Base-by-base conservation (phyloP, 2,888 invertebrate genomes). In the Drosophila suboccidentalis region DNA sequence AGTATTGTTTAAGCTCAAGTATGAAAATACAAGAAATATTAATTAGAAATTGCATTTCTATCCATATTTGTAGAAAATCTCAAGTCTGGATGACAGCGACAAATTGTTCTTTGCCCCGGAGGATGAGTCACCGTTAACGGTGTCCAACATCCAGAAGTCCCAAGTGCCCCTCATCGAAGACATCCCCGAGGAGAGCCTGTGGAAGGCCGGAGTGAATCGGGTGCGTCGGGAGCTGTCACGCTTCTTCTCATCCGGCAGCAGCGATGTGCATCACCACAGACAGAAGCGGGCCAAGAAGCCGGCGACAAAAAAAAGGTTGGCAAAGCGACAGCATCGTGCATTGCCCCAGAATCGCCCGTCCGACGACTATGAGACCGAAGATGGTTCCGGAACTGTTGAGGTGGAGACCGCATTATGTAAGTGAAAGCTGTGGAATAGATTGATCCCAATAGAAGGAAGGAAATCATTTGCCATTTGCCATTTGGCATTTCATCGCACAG, bases 221-320 rank as follows among this genome's bases (percentile, higher is more conserved):
- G 91, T 92, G 11, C 90, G 91, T 13, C 91, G 92, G 22, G 91
- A 91, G 34, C 73, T 92, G 15, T 82, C 75, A 0, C 87, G 90
- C 1, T 47, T 92, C 3, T 90, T 92, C 26, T 26, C 26, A 5
- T 5, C 26, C 43, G 91, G 91, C 15, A 79, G 68, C 36, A 64
- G 65, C 6, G 80, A 70, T n/a, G 46, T 26, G 22, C 51, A 70
- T 10, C 43, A 49, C 13, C 39, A 51, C n/a, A 50, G 47, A 4
- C 51, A 65, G 43, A 63, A 71, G 69, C 66, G 61, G 10, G n/a
- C 36, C 26, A 71, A 63, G 43, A 60, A 53, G 19, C 49, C 49
- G 3, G 11, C 11, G 4, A 6, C 6, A 11, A 65, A 54, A 22
- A 50, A 34, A n/a, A 55, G 46, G 0, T 10, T 43, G 17, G 8